Evolutionary conservation across 2,797 vertebrate genomes (phyloP).

Genomic region (Pseudomugil gertrudae): DNA sequence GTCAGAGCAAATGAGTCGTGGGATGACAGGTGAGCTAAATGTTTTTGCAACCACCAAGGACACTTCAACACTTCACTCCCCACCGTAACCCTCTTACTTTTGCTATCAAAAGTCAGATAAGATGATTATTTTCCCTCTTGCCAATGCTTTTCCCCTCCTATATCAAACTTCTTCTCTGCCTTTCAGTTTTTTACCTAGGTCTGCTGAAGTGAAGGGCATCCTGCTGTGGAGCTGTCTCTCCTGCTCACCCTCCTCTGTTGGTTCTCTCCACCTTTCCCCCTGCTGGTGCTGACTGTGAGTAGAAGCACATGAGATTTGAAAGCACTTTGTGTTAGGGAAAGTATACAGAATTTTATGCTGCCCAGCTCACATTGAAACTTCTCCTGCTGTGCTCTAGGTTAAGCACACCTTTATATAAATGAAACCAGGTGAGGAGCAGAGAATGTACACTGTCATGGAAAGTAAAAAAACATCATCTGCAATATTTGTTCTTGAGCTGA

Average conservation of each 20-base stretch:
- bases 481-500: constrained; percentile 25
- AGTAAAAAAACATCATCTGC: constrained; percentile 37
- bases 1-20: constrained; percentile 62
- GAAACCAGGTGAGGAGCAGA: constrained; percentile 30
- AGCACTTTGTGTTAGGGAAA: constrained; percentile 33
- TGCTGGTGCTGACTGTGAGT: constrained; percentile 41
- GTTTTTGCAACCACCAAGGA: constrained; percentile 58
- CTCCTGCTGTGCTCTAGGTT: constrained; percentile 53
- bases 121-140: constrained; percentile 8
- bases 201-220: constrained; percentile 37
- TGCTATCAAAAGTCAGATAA: constrained; percentile 19
- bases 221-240: constrained; percentile 44
- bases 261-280: constrained; percentile 30
- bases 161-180: constrained; percentile 25
- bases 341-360: constrained; percentile 28
- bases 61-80: constrained; percentile 39
- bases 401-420: constrained; percentile 32
- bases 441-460: constrained; percentile 42
- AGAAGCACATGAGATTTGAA: constrained; percentile 56
- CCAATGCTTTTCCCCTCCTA: background rate
- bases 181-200: constrained; percentile 17
- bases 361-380: constrained; percentile 9
- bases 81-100: constrained; percentile 1
- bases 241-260: constrained; percentile 25
- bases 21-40: constrained; percentile 60